Evolutionary conservation across 2,113 vertebrate genomes (phyloP).

Genomic region (Gopherus flavomarginatus): DNA sequence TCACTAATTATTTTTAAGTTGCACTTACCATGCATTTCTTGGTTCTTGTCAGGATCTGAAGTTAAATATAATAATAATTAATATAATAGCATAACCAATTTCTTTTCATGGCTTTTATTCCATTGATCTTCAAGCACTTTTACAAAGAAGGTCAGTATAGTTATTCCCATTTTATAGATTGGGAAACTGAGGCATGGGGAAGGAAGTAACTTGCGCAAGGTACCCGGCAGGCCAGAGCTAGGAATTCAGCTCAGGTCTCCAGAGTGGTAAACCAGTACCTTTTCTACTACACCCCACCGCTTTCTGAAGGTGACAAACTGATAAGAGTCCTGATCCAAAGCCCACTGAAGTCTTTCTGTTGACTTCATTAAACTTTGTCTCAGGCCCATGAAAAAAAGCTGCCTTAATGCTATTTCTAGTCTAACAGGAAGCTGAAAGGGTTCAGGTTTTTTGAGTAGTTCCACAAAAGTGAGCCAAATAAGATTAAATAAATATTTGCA

Average conservation of each 20-base stretch:
- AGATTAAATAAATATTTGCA: not conserved
- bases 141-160: not conserved
- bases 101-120: not conserved
- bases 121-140: not conserved
- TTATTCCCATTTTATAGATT: not conserved
- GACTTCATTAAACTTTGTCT: not conserved
- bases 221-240: not conserved
- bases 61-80: not conserved
- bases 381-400: not conserved
- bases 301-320: not conserved
- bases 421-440: not conserved
- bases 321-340: not conserved
- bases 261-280: not conserved
- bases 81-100: not conserved
- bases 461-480: not conserved
- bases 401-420: not conserved
- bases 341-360: not conserved
- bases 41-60: not conserved
- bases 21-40: not conserved
- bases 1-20: constrained; percentile 15
- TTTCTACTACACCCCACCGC: not conserved
- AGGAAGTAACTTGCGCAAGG: not conserved
- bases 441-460: not conserved
- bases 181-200: not conserved
- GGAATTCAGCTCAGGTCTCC: not conserved